phyloP scores from a whole-genome alignment of 2,888 invertebrate genomes.

The Latrodectus hesperus region DNA sequence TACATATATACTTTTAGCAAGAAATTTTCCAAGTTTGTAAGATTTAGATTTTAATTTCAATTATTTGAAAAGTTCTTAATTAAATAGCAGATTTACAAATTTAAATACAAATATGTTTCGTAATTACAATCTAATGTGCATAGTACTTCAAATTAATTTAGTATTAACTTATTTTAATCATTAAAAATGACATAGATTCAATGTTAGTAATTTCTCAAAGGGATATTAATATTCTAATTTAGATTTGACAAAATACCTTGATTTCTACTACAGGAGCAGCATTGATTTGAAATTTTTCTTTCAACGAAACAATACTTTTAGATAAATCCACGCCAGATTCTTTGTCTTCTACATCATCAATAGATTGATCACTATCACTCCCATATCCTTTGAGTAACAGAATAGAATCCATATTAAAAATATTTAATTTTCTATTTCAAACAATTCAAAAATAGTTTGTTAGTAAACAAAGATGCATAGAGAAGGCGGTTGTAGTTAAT shows the following conservation, averaged over 20 bases:
- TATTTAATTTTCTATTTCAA: background rate
- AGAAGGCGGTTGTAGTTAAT: background rate
- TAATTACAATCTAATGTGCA: no score
- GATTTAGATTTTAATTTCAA: no score
- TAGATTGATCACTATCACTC: constrained; percentile 83
- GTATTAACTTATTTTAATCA: background rate
- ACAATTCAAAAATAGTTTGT: background rate
- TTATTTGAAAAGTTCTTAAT: no score
- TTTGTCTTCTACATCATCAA: constrained; percentile 76
- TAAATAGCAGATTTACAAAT: no score
- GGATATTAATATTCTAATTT: background rate
- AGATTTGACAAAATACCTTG: constrained; percentile 28
- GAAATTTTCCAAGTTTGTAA: no score
- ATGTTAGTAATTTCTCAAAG: background rate
- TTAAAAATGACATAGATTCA: no score
- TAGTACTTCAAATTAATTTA: background rate
- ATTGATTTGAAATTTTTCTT: constrained; percentile 61
- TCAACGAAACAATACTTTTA: constrained; percentile 42
- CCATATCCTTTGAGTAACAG: constrained; percentile 84
- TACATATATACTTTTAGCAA: no score
- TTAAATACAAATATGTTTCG: no score
- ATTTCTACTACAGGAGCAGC: constrained; percentile 60
- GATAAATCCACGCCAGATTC: background rate
- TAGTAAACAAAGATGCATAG: background rate
- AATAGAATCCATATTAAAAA: constrained; percentile 77